phyloP scores from a whole-genome alignment of 1,140 invertebrate genomes.

The Neotoxoptera formosana region DNA sequence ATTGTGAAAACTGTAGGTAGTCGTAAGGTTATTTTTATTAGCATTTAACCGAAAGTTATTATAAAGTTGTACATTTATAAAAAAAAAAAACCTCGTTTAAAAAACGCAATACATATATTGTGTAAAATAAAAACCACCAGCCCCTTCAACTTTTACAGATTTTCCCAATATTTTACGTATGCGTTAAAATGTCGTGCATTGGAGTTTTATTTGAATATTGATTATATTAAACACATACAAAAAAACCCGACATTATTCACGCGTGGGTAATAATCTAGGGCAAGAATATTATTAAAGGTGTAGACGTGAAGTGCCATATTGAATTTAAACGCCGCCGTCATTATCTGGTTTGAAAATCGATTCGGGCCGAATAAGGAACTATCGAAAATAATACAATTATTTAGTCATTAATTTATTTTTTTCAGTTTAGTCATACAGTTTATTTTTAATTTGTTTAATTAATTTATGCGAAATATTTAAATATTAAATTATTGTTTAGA shows the following conservation, averaged over 20 bases:
- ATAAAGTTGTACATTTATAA: not conserved
- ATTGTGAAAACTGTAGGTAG: not conserved
- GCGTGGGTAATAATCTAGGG: not conserved
- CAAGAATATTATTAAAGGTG: not conserved
- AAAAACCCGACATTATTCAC: not conserved
- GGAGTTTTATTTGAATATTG: not conserved
- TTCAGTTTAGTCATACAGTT: not conserved
- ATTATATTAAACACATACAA: not conserved
- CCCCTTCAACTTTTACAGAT: not conserved
- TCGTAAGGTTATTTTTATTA: too few relatives aligned
- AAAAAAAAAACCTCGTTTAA: not conserved
- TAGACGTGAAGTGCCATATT: not conserved
- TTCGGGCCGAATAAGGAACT: too few relatives aligned
- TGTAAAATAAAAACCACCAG: not conserved
- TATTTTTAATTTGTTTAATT: not conserved
- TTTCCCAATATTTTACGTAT: not conserved
- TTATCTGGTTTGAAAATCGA: not conserved
- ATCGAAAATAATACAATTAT: not conserved
- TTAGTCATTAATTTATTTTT: not conserved
- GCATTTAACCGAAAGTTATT: too few relatives aligned
- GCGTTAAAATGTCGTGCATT: not conserved
- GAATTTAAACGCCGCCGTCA: not conserved
- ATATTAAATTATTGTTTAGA: not conserved
- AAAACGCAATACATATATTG: not conserved
- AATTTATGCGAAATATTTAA: not conserved